Evolutionary conservation across 1,140 invertebrate genomes (phyloP).

Genomic region (Macrobrachium rosenbergii): DNA sequence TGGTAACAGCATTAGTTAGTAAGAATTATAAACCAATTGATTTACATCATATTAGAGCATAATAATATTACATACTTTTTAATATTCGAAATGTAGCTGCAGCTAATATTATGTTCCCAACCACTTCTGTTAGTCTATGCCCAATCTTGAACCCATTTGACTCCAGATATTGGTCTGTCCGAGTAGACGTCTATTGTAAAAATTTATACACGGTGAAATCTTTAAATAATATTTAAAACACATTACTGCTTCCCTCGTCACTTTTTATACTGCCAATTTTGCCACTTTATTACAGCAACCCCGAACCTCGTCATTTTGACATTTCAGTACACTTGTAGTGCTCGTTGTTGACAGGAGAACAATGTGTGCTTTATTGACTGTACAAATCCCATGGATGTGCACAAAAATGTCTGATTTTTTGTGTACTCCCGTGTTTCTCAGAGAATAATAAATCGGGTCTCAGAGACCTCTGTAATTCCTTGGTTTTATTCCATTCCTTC

Average conservation of each 20-base stretch:
- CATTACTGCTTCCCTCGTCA: constrained; percentile 25
- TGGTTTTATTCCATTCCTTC: neutral
- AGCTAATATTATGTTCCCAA: no score
- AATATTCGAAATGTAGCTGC: no score
- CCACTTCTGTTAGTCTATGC: no score
- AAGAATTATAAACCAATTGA: no score
- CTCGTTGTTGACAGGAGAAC: constrained; percentile 54
- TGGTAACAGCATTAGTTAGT: no score
- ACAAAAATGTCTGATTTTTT: constrained; percentile 27
- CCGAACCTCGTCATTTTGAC: no score
- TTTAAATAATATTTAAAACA: constrained; percentile 2
- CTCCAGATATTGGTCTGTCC: no score
- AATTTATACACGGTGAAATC: no score
- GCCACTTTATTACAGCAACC: constrained; percentile 39
- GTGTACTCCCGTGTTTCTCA: constrained; percentile 48
- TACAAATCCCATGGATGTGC: constrained; percentile 60
- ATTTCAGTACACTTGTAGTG: constrained; percentile 48
- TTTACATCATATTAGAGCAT: no score
- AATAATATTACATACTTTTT: no score
- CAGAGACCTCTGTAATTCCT: neutral
- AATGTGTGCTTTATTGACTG: constrained; percentile 58
- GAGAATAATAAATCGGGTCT: constrained; percentile 38
- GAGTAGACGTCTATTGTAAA: no score
- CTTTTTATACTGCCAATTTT: constrained; percentile 54
- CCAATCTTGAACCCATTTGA: no score